Conservation (phyloP, 1,140 invertebrate species). For the Oryzaephilus surinamensis region DNA sequence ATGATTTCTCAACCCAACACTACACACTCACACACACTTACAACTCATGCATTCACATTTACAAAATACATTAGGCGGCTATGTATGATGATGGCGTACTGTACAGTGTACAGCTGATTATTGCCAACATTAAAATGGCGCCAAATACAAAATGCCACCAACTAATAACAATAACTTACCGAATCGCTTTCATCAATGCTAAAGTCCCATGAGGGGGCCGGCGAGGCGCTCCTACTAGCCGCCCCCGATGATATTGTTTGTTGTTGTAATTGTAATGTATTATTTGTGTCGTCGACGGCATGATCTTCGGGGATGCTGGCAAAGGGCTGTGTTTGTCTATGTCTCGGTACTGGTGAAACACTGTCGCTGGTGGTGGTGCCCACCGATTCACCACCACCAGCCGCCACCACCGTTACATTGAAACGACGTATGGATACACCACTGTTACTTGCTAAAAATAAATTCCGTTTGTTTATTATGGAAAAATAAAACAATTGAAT, state of each 20-base stretch:
- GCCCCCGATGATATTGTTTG: constrained; percentile 9
- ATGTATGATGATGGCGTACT: too few relatives aligned
- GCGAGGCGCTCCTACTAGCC: constrained; percentile 26
- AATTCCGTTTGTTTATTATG: background rate
- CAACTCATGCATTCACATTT: too few relatives aligned
- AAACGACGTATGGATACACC: constrained; percentile 25
- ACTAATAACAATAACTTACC: constrained; percentile 19
- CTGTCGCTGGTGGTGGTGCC: constrained; percentile 14
- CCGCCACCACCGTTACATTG: constrained; percentile 33
- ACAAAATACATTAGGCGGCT: too few relatives aligned
- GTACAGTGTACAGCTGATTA: constrained; percentile 17
- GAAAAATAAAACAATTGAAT: background rate
- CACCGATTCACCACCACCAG: constrained; percentile 11
- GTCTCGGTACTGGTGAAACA: constrained; percentile 27
- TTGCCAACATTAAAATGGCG: constrained; percentile 14
- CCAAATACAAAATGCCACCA: too few relatives aligned
- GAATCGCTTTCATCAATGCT: constrained; percentile 29
- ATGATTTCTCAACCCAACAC: too few relatives aligned
- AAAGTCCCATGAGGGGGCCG: constrained; percentile 33
- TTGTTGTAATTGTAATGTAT: constrained; percentile 11
- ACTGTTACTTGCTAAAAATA: constrained; percentile 13
- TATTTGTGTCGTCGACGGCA: constrained; percentile 22
- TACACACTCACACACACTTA: too few relatives aligned
- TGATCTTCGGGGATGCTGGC: constrained; percentile 34
- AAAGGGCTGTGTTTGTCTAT: constrained; percentile 27